Conservation (phyloP, 2,888 invertebrate genomes). For the Achlya flavicornis region DNA sequence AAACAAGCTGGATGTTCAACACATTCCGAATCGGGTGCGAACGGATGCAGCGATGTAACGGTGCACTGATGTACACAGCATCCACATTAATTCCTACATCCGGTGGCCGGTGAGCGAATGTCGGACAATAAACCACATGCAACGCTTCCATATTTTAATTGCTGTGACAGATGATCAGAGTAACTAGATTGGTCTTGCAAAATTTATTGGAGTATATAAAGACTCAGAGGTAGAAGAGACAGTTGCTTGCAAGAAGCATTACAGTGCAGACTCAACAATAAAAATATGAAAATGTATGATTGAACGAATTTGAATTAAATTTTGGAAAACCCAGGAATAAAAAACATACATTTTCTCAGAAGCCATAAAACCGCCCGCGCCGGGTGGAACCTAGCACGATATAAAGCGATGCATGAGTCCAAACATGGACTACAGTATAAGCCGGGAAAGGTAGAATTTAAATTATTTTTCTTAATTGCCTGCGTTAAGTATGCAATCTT, state of each 20-base stretch:
- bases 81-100: constrained; percentile 38
- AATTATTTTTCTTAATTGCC: no score
- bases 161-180: constrained; percentile 21
- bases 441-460: neutral
- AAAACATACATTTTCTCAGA: no score
- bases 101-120: constrained; percentile 22
- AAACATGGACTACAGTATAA: neutral
- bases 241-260: no score
- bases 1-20: constrained; percentile 58
- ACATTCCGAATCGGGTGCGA: constrained; percentile 42
- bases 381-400: no score
- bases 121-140: constrained; percentile 21
- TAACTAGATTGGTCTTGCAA: neutral
- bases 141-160: constrained; percentile 27
- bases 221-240: neutral
- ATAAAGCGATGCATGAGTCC: no score
- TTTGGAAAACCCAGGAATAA: no score
- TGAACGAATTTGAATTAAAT: no score
- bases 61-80: constrained; percentile 53
- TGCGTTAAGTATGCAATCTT: neutral
- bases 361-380: no score
- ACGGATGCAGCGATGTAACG: constrained; percentile 57
- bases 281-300: no score
- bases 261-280: no score
- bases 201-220: neutral